Conservation (phyloP, 2,888 invertebrate species). For the Patella caerulea region DNA sequence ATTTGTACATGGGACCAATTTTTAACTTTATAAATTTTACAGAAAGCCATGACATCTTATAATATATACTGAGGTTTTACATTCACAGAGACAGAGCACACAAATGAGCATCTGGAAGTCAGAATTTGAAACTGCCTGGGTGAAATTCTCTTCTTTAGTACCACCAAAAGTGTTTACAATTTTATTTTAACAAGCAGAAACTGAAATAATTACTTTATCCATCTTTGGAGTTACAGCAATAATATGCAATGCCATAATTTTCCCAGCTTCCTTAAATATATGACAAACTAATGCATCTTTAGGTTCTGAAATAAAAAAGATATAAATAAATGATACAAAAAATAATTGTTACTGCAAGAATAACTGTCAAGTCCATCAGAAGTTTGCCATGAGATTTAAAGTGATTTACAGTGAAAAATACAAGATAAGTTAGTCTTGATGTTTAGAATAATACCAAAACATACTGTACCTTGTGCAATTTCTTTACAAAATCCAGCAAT, state of each 20-base stretch:
- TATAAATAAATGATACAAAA: neutral
- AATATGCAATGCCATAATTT: constrained; percentile 79
- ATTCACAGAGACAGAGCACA: too few species aligned
- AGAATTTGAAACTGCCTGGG: too few species aligned
- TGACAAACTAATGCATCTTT: constrained; percentile 77
- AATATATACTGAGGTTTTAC: too few species aligned
- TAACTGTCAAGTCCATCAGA: neutral
- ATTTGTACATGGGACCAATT: too few species aligned
- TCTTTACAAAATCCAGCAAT: constrained; percentile 83
- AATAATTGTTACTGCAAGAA: neutral
- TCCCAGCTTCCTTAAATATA: constrained; percentile 82
- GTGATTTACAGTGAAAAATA: neutral
- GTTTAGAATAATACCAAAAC: too few species aligned
- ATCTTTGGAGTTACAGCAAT: constrained; percentile 73
- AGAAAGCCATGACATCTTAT: too few species aligned
- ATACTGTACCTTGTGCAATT: constrained; percentile 74
- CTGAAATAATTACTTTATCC: constrained; percentile 48
- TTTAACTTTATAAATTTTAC: too few species aligned
- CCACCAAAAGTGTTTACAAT: too few species aligned
- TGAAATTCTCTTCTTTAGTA: too few species aligned
- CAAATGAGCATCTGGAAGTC: too few species aligned
- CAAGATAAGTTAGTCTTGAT: neutral
- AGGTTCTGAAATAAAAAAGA: constrained; percentile 38
- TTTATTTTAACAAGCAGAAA: too few species aligned
- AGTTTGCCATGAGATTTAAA: too few species aligned